Percentiles rank a stretch among this genome's conserved stretches.
Conservation (phyloP, 2,113 vertebrate species). For the Polypterus senegalus region DNA sequence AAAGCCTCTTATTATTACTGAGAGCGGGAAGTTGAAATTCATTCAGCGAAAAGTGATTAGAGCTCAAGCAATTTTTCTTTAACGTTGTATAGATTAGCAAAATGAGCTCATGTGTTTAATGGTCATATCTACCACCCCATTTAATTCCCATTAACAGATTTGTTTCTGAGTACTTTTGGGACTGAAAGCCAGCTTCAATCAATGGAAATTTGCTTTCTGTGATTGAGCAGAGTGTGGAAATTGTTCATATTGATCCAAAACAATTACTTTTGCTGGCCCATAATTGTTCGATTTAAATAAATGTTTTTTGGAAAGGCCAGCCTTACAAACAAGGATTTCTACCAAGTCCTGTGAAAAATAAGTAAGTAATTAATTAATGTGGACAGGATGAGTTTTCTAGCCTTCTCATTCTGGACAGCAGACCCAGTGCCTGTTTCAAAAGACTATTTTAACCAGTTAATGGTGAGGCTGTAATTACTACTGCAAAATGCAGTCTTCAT, state of each 20-base stretch:
- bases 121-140: background rate
- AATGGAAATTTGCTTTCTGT: background rate
- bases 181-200: background rate
- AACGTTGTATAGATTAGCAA: background rate
- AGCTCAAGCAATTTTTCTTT: background rate
- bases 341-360: no score
- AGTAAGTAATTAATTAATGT: no score
- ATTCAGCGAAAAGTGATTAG: background rate
- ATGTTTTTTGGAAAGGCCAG: background rate
- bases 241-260: conserved; percentile 1
- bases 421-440: no score
- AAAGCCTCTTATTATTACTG: no score
- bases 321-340: no score
- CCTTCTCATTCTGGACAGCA: no score
- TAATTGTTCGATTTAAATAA: background rate
- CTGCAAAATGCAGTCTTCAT: no score
- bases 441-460: no score
- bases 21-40: background rate
- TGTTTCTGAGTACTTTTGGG: background rate
- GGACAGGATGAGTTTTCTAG: no score
- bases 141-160: background rate
- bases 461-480: no score
- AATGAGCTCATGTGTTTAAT: background rate
- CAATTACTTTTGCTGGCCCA: conserved; percentile 2
- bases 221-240: background rate